Evolutionary conservation across 1,140 invertebrate species (phyloP).

Genomic region (Drosophila nasuta): DNA sequence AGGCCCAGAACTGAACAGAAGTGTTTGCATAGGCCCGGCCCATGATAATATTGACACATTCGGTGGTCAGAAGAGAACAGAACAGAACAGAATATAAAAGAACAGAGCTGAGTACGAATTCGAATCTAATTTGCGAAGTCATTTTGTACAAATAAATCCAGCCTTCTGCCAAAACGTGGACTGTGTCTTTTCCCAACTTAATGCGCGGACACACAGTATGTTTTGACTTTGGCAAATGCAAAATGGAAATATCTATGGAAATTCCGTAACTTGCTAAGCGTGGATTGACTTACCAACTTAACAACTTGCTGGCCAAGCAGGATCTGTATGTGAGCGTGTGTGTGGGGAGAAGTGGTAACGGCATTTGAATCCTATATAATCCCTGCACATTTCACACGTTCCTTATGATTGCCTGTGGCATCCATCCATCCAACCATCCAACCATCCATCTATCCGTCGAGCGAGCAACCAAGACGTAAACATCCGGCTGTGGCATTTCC

Average conservation of each 20-base stretch:
- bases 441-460: background rate
- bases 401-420: conserved; percentile 45
- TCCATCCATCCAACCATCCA: conserved; percentile 20
- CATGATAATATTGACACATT: conserved; percentile 80
- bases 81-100: too few relatives aligned
- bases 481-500: conserved; percentile 80
- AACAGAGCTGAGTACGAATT: too few relatives aligned
- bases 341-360: conserved; percentile 17
- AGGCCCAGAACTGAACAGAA: conserved; percentile 16
- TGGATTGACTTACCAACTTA: conserved; percentile 82
- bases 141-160: conserved; percentile 84
- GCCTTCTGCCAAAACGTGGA: conserved; percentile 47
- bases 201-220: conserved; percentile 63
- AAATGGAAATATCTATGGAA: conserved; percentile 28
- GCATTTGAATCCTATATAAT: conserved; percentile 50
- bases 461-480: conserved; percentile 54
- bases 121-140: conserved; percentile 83
- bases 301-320: conserved; percentile 55
- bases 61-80: conserved; percentile 51
- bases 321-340: conserved; percentile 31
- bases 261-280: conserved; percentile 69
- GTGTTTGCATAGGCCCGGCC: conserved; percentile 71
- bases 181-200: conserved; percentile 54
- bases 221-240: conserved; percentile 73
- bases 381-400: conserved; percentile 73